Evolutionary conservation across 2,113 vertebrate species (phyloP).

Genomic region (Forbesichthys papilliferus): DNA sequence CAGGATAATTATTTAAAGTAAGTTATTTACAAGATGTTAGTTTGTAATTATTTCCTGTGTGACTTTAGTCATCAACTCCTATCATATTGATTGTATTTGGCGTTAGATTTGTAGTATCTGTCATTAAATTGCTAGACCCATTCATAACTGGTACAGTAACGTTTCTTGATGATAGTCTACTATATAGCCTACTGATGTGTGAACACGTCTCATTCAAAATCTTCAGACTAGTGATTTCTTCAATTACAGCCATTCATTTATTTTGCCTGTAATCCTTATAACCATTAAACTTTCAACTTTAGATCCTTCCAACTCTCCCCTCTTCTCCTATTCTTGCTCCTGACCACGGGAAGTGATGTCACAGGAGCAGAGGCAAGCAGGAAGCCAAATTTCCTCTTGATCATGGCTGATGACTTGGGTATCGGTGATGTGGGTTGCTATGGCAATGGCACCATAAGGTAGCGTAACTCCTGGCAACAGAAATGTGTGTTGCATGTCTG

Average conservation of each 20-base stretch:
- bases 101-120: too few relatives aligned
- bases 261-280: too few relatives aligned
- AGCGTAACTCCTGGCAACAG: conserved; percentile 44
- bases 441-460: conserved; percentile 83
- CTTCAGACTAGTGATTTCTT: too few relatives aligned
- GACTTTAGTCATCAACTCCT: too few relatives aligned
- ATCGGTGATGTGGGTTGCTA: conserved; percentile 88
- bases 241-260: too few relatives aligned
- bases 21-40: too few relatives aligned
- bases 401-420: conserved; percentile 86
- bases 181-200: background rate
- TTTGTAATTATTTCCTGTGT: too few relatives aligned
- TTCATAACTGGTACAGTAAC: too few relatives aligned
- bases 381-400: conserved; percentile 82
- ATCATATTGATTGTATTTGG: too few relatives aligned
- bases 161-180: too few relatives aligned
- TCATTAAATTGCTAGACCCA: too few relatives aligned
- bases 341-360: conserved; percentile 32
- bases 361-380: conserved; percentile 21
- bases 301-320: conserved; percentile 30
- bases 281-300: background rate
- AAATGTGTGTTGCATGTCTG: background rate
- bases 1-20: too few relatives aligned
- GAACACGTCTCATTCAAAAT: background rate
- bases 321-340: conserved; percentile 37